Base-by-base conservation (phyloP, 2,888 invertebrate species). In the Heliconius sara region DNA sequence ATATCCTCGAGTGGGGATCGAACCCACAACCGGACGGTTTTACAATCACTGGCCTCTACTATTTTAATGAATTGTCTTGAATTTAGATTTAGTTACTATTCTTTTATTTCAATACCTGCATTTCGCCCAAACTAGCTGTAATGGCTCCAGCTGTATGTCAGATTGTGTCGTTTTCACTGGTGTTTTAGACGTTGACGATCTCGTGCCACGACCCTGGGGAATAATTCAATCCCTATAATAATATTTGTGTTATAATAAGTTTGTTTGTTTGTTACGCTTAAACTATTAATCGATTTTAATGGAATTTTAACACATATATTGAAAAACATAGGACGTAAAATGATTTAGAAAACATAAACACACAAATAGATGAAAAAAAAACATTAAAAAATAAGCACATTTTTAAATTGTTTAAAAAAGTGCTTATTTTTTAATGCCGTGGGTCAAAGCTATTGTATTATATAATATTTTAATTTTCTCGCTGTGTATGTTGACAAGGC, bases 71-170 rank as follows among this genome's bases (percentile, higher is more conserved):
- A 22, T 22, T 19, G 22, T 57, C 0, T 57, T 57, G n/a, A n/a
- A 22, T 57, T 10, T 22, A 60, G 10, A 60, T n/a, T n/a, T 22
- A 60, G 22, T 22, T 60, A 57, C 9, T n/a, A 60, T 60, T 60
- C 13, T n/a, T 60, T 57, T 57, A 57, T 57, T 57, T 57, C 3
- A 87, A 85, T 80, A 93, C 94, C 93, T 96, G 95, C 99, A 99
- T 90, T 99, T 99, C 27, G 99, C 99, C 99, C 99, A 99, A 3
- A 99, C 99, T 71, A 99, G 96, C 90, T 99, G 98, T 82, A 99
- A 93, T 3, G 99, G 98, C 86, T 98, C 97, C 80, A 99, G 85
- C 78, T 87, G 90, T 65, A 91, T 84, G 79, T 90, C 89, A 30
- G 87, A 79, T 76, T 89, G 89, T 57, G 90, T 78, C 63, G 84